Evolutionary conservation across 2,113 vertebrate genomes (phyloP), one percentile per base, ranked within the genome.

Genomic region (Tachysurus vachellii): DNA sequence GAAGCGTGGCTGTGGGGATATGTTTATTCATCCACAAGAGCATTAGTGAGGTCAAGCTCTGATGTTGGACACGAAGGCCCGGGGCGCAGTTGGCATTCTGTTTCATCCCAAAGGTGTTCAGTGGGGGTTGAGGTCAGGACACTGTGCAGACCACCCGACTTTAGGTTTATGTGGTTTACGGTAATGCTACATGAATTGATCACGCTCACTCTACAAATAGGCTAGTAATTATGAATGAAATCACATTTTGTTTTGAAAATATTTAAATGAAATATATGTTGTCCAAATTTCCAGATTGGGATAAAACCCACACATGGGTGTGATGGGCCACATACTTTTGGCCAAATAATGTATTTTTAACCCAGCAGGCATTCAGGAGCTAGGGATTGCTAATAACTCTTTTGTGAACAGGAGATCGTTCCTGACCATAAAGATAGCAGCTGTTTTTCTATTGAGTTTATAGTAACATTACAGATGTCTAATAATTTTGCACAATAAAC

Each of bases 401-500:
- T 61, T 80, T 61, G 79, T 81, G 28, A 81, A 16, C 19, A 81
- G 19, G 57, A 44, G 56, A 81, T 81, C 3, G 17, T 80, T 57
- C 79, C 79, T 81, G 57, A 61, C 79, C 56, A 61, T 81, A 42
- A 81, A 81, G 31, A 81, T 14, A 81, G 57, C 56, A 81, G 28
- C 56, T 81, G 79, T 61, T 81, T 81, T 31, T 61, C 31, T 81
- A 13, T 23, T 61, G 36, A 23, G 31, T 61, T 81, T 81, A 81
- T 81, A 61, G 47, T 80, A 81, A 44, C 56, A 42, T 42, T 61
- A 61, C 79, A 81, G 31, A 81, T 81, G 79, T 81, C 79, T 61
- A 61, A 16, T 59, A 44, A 81, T 81, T 61, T 81, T 26, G 5
- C 31, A 59, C 79, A 61, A 81, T 80, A 61, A 81, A 81, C 79